Base-by-base conservation (phyloP, 2,888 invertebrate species). In the Calameuta filiformis region DNA sequence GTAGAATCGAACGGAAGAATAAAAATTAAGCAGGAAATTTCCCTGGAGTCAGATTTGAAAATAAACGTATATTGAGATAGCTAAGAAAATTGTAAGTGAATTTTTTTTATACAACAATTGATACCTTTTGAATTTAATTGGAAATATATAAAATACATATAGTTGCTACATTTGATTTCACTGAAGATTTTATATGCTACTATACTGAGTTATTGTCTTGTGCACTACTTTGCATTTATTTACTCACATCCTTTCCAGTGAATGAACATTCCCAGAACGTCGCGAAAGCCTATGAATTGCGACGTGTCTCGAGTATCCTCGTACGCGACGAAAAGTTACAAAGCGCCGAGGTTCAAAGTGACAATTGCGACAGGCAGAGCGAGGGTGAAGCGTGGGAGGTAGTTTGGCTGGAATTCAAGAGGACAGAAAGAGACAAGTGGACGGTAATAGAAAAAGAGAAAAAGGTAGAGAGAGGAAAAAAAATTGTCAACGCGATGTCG, bases 401-500 rank as follows among this genome's bases (percentile, higher is more conserved):
- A 56, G 56, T 56, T 56, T 56, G 56, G 76, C 69, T 68, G 34
- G 71, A 34, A 31, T 56, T 34, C 33, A 76, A 73, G 56, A 56
- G 9, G 23, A 56, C 23, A 11, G 23, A 23, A 23, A 56, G 23
- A 23, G 56, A 23, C 56, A 56, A 56, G 56, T 34, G n/a, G 33
- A 9, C 23, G 37, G 31, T 30, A 68, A 68, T 31, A 77, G 69
- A 68, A 31, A 69, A 75, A 12, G 33, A 37, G 35, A n/a, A n/a
- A 35, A 35, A 74, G 15, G 15, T 15, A 11, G n/a, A 23, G n/a
- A 30, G 33, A 69, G 35, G 34, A 69, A 69, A 23, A 40, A 40
- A 74, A 77, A 73, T 68, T 73, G 69, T 68, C 73, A 77, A 23
- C 71, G 73, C 68, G 73, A 37, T 68, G 73, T 77, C 73, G 73